A percentile compares a stretch with the other conserved stretches of the same genome.
Evolutionary conservation across 2,888 invertebrate species (phyloP).

Genomic region (Uropetala carovei): DNA sequence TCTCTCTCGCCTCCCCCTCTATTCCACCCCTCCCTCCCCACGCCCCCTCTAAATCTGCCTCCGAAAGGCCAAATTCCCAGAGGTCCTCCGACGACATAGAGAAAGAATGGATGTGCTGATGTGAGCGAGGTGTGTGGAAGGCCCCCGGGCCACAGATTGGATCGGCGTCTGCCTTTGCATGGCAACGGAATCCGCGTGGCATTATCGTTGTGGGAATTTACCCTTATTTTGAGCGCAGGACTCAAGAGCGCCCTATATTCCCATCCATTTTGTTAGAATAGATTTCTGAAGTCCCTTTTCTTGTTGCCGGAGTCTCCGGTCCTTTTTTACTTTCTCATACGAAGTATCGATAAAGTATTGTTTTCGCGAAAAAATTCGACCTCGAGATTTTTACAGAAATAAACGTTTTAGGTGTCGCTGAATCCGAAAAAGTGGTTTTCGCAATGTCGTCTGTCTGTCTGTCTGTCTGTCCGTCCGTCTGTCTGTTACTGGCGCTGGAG

Average conservation of each 20-base stretch:
- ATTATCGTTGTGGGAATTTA: conserved; percentile 1
- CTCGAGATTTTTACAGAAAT: no score
- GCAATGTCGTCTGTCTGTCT: no score
- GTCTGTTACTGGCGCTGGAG: no score
- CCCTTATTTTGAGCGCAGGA: neutral
- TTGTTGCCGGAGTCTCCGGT: neutral
- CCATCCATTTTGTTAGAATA: neutral
- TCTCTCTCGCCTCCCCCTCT: neutral
- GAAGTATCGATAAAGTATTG: no score
- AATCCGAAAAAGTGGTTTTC: no score
- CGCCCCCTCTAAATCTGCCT: neutral
- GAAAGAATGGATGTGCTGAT: neutral
- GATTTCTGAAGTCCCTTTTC: neutral
- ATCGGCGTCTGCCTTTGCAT: neutral
- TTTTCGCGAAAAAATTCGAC: no score
- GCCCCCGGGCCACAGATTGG: neutral
- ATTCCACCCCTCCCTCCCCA: neutral
- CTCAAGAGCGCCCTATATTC: neutral
- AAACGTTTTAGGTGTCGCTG: no score
- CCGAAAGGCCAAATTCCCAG: no score
- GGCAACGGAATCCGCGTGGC: neutral
- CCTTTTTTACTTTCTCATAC: no score
- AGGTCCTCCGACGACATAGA: no score
- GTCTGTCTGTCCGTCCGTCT: no score
- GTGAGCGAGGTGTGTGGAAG: neutral